These are phyloP conservation scores for Ovis aries DNA, from an alignment of 2,113 vertebrate genomes.

Conservation along the genomic window DNA sequence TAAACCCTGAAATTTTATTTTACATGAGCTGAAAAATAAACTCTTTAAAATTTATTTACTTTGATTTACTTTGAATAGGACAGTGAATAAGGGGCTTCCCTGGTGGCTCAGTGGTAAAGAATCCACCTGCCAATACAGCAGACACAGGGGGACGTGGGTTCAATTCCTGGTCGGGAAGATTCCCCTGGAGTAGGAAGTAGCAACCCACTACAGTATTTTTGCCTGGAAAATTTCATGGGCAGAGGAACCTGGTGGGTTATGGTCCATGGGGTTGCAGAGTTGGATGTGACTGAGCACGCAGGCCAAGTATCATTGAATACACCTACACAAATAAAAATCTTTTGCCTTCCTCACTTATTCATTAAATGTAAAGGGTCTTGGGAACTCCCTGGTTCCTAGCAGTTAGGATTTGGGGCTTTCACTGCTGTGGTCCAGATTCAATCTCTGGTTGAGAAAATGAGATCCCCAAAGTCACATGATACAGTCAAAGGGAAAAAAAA, in stretches of 20 bases:
- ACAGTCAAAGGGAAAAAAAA: rapidly evolving
- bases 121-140: background rate
- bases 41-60: background rate
- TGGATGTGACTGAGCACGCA: background rate
- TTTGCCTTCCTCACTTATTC: background rate
- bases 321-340: background rate
- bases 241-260: background rate
- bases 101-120: background rate
- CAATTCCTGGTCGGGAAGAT: background rate
- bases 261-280: background rate
- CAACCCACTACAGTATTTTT: background rate
- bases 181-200: background rate
- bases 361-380: background rate
- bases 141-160: background rate
- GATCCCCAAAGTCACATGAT: too few relatives aligned
- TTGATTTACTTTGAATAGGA: background rate
- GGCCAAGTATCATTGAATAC: background rate
- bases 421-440: background rate
- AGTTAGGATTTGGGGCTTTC: background rate
- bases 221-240: background rate
- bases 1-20: background rate
- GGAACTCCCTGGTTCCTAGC: background rate
- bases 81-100: background rate
- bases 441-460: background rate
- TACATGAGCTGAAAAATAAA: background rate